phyloP scores from a whole-genome alignment of 2,113 vertebrate species.

The Cairina moschata region DNA sequence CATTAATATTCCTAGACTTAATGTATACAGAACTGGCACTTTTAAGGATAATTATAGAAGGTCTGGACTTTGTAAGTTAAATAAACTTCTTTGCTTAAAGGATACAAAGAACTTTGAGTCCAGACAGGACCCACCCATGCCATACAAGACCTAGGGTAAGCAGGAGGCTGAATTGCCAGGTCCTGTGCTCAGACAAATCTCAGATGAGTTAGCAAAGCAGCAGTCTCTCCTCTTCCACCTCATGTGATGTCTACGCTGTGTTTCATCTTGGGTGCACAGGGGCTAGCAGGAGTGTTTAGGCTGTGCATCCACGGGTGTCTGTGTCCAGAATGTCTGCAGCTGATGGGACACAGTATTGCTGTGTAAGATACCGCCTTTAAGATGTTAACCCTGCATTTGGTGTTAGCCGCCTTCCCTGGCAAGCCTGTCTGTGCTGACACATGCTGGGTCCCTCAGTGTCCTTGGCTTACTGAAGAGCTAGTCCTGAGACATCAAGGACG shows the following conservation, averaged over 20 bases:
- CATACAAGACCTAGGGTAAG: neutral
- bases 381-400: accelerated
- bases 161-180: neutral
- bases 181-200: neutral
- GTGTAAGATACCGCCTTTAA: neutral
- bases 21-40: neutral
- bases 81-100: neutral
- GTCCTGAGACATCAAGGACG: neutral
- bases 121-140: neutral
- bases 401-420: neutral
- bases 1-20: neutral
- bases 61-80: neutral
- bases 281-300: neutral
- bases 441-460: neutral
- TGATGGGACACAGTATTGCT: neutral
- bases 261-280: neutral
- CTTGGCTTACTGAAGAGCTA: neutral
- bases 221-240: neutral
- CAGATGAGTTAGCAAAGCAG: neutral
- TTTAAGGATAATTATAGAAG: neutral
- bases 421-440: neutral
- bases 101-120: neutral
- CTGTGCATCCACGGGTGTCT: neutral
- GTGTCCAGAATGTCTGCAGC: neutral
- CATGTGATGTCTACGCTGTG: accelerated